Conservation (phyloP, 1,140 invertebrate species). For the Dreissena polymorpha region DNA sequence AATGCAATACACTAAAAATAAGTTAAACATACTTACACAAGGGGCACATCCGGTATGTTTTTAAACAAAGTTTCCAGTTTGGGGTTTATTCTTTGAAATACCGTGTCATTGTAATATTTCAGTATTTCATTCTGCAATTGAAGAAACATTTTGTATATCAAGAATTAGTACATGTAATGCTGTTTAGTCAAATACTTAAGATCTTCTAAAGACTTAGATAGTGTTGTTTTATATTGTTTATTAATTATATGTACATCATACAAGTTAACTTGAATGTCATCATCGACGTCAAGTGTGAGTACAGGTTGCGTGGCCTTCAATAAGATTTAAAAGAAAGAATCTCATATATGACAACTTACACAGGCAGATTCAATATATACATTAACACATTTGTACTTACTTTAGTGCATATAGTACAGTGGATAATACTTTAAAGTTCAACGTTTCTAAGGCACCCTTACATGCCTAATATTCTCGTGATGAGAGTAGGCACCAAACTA, state of each 20-base stretch:
- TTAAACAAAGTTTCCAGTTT: conserved; percentile 63
- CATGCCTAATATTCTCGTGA: conserved; percentile 28
- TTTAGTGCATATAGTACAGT: neutral
- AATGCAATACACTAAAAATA: neutral
- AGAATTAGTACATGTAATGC: neutral
- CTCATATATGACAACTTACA: neutral
- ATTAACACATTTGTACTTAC: neutral
- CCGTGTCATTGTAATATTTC: conserved; percentile 71
- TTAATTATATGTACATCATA: neutral
- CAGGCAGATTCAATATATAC: neutral
- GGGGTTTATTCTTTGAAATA: conserved; percentile 74
- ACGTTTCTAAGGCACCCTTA: neutral
- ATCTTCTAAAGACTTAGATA: conserved; percentile 19
- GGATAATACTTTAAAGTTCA: neutral
- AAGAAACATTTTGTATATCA: conserved; percentile 60
- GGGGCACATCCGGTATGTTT: conserved; percentile 64
- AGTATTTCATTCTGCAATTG: conserved; percentile 70
- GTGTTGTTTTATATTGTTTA: neutral
- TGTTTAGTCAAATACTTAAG: too few relatives aligned
- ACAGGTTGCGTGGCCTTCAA: neutral
- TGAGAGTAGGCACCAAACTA: too few relatives aligned
- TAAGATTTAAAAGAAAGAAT: neutral
- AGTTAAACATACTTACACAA: conserved; percentile 58
- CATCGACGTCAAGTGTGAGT: neutral
- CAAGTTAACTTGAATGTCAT: too few relatives aligned